These are phyloP conservation scores for Herminia tarsipennalis DNA, from an alignment of 2,888 invertebrate genomes.

Conservation along the genomic window DNA sequence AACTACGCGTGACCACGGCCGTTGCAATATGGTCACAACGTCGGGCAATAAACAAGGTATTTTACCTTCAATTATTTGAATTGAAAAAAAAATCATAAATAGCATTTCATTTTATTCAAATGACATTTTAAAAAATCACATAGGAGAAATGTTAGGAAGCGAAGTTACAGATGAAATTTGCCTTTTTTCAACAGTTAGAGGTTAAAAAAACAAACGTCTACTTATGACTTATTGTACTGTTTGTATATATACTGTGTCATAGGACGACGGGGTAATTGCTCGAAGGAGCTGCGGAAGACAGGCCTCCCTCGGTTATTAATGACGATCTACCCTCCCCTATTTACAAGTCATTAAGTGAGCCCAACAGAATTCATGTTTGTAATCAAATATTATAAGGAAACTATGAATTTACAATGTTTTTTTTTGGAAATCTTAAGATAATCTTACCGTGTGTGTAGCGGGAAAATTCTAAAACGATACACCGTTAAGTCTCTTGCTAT, in stretches of 20 bases:
- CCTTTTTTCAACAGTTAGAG: background rate
- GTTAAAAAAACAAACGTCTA: background rate
- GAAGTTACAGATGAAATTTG: too few relatives aligned
- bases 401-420: conserved; percentile 44
- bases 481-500: too few relatives aligned
- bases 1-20: too few relatives aligned
- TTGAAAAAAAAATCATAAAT: too few relatives aligned
- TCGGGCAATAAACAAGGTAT: too few relatives aligned
- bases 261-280: conserved; percentile 66
- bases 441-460: too few relatives aligned
- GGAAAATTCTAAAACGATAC: too few relatives aligned
- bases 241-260: conserved; percentile 14
- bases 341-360: conserved; percentile 67
- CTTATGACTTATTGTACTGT: conserved; percentile 17
- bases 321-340: conserved; percentile 58
- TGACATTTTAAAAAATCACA: too few relatives aligned
- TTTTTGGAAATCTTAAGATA: conserved; percentile 9
- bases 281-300: conserved; percentile 75
- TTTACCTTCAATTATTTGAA: too few relatives aligned
- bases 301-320: conserved; percentile 60
- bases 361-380: conserved; percentile 57
- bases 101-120: too few relatives aligned
- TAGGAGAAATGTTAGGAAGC: too few relatives aligned
- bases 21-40: too few relatives aligned
- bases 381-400: conserved; percentile 51